phyloP scores from a whole-genome alignment of 2,888 invertebrate species.

The Ommatoiulus sabulosus region DNA sequence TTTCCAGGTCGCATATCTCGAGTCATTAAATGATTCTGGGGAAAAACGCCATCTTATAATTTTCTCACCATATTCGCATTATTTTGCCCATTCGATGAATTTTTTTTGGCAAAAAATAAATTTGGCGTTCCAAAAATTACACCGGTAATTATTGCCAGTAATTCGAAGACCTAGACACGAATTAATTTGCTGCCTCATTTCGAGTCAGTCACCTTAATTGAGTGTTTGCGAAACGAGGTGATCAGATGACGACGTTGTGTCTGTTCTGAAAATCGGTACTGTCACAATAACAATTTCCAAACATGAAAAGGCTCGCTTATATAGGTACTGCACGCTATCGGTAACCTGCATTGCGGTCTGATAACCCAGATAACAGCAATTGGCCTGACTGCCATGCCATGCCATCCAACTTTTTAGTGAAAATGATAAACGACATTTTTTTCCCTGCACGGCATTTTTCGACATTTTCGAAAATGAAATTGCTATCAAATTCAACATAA shows the following conservation, averaged over 20 bases:
- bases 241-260: background rate
- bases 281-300: slow-evolving; percentile 1
- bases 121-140: background rate
- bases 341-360: slow-evolving; percentile 4
- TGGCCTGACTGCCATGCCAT: background rate
- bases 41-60: background rate
- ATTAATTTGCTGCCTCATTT: slow-evolving; percentile 1
- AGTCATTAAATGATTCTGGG: background rate
- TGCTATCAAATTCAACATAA: background rate
- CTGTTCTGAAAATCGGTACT: slow-evolving; percentile 16
- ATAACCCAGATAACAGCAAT: slow-evolving; percentile 12
- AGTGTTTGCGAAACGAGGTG: slow-evolving; percentile 1
- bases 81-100: background rate
- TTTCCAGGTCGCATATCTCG: background rate
- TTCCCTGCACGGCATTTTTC: background rate
- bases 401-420: no score
- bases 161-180: background rate
- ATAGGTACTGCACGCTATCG: background rate
- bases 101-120: background rate
- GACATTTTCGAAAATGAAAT: background rate
- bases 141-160: background rate
- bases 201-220: slow-evolving; percentile 3
- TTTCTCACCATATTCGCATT: background rate
- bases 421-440: no score
- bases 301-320: slow-evolving; percentile 9